Evolutionary conservation across 2,888 invertebrate species (phyloP), one percentile per base, ranked within the genome.

Genomic region (Aphodius sticticus): DNA sequence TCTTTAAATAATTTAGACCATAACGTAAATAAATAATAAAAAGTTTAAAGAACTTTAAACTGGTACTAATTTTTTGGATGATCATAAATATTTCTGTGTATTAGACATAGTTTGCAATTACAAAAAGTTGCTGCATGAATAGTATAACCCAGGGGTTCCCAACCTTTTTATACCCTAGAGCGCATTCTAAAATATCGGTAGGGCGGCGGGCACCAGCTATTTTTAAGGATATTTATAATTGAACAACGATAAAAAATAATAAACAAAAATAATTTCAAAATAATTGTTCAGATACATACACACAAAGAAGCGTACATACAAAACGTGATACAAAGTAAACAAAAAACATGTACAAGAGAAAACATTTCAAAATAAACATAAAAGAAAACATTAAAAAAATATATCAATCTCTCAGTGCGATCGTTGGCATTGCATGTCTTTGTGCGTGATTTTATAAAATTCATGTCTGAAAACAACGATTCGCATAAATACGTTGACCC

Each of bases 381-480:
- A 71, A 78, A 78, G 70, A 36, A 16, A n/a, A 77, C n/a, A 77
- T 16, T 78, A 69, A 53, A 53, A 53, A 53, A 53, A 53, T 53
- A 3, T 3, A 53, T 53, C 53, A 53, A 53, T 53, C 53, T 53
- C 2, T 53, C 53, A 77, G 69, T 76, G 76, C 69, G 76, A 78
- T 76, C n/a, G 77, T 77, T 78, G 76, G 79, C 76, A 77, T 71
- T 81, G 74, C 75, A 78, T 78, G 69, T 81, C 77, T 79, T 81
- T 78, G 78, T 78, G 80, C 69, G 80, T 80, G 80, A 81, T 79
- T 81, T 80, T 36, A 81, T 79, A 76, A 79, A 72, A 77, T 80
- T 81, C 72, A 81, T 81, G 75, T 78, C 77, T 79, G 77, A 81
- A 79, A 79, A 76, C 71, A 76, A 37, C 69, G 70, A 79, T 53